Base-by-base conservation (phyloP, 2,888 invertebrate species). In the Temnothorax unifasciatus region DNA sequence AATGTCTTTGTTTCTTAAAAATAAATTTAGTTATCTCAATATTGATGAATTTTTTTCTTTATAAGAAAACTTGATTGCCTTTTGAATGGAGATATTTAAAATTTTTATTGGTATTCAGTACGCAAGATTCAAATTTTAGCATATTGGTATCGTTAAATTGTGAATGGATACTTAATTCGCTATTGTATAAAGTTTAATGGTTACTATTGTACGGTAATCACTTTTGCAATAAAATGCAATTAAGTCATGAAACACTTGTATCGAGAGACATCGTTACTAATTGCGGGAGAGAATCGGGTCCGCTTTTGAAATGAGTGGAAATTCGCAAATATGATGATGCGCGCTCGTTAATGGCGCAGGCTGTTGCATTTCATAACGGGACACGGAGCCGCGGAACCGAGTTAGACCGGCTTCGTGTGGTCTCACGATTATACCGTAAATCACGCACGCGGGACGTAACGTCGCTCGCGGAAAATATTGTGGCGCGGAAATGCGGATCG, bases 401-500 rank as follows among this genome's bases (percentile, higher is more conserved):
- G 69, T 68, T 54, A 68, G 75, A 79, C 82, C 57, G 85, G 75
- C 71, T 75, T 77, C 64, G 75, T 54, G 73, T 77, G 29, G 81
- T 68, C 63, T 83, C 74, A 79, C 77, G 82, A 84, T 85, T 54
- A 54, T 59, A 61, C 76, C 83, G 85, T 83, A 83, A 86, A 85
- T 85, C 84, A 75, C 71, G 47, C 64, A 76, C 73, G 66, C 54
- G 79, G 57, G 21, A 76, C 68, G 69, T 73, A 82, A 84, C 85
- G 66, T 83, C 63, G 61, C 69, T 61, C 64, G 61, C 64, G 82
- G 75, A 82, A 85, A 82, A 69, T 75, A 69, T 75, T 38, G 29
- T 57, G 29, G 50, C 71, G 63, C 66, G 76, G 68, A 75, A 82
- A 81, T 59, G 76, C 50, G 54, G 47, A 47, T 79, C 54, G 76